These are phyloP conservation scores for Dendropsophus ebraccatus DNA, from an alignment of 2,113 vertebrate species.

Conservation along the genomic window DNA sequence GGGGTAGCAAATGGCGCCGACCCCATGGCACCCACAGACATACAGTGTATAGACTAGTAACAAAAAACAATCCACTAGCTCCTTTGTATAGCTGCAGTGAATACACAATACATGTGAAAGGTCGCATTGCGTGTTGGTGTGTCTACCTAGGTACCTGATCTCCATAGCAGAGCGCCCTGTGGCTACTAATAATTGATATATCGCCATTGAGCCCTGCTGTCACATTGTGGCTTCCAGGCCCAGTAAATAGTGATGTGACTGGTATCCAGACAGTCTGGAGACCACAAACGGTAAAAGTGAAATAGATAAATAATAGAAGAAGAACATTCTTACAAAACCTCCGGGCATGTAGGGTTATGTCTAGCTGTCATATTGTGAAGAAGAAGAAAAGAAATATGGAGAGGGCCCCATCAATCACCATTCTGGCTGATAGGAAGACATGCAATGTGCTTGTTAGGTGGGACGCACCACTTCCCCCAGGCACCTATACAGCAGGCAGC, in stretches of 20 bases:
- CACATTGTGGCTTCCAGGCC: not conserved
- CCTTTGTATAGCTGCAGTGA: no score
- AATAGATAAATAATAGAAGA: not conserved
- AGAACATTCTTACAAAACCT: not conserved
- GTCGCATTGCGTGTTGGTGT: no score
- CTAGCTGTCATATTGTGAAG: not conserved
- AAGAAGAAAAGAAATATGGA: conserved; percentile 5
- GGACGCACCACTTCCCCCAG: conserved; percentile 15
- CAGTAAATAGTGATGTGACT: not conserved
- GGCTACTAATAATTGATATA: no score
- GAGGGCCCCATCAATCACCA: conserved; percentile 32
- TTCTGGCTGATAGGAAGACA: not conserved
- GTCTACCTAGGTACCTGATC: not conserved
- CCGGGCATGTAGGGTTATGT: not conserved
- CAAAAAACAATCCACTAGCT: no score
- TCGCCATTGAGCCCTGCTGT: no score
- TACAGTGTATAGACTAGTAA: no score
- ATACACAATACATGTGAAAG: no score
- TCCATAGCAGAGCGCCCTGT: not conserved
- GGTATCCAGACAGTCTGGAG: not conserved
- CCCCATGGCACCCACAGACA: no score
- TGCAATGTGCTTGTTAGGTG: conserved; percentile 25
- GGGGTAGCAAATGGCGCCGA: no score
- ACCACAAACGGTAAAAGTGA: conserved; percentile 11
- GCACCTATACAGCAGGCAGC: not conserved